Evolutionary conservation across 2,888 invertebrate genomes (phyloP), one percentile per base, ranked within the genome.

Genomic region (Brachylomia viminalis): DNA sequence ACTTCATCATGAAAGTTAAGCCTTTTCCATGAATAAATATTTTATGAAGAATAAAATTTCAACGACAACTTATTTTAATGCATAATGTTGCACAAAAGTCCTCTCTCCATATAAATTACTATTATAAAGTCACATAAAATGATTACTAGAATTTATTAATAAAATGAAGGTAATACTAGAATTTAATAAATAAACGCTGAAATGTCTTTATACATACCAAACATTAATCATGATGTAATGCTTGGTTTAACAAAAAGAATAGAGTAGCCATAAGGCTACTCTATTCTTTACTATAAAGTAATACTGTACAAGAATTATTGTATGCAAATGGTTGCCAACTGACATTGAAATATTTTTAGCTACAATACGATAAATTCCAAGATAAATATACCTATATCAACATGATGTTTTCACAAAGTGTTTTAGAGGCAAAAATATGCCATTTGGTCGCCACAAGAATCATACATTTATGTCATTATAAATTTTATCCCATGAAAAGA

Each of bases 241-340:
- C 61, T 67, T 75, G 42, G 27, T 42, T 61, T 49, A 67, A 56
- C 75, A 82, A 82, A 79, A 42, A 82, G 27, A 81, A 79, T 54
- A 54, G 2, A 71, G 15, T 54, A n/a, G n/a, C 42, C 5, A 17
- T 8, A n/a, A n/a, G n/a, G n/a, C n/a, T n/a, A n/a, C n/a, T n/a
- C n/a, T n/a, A n/a, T n/a, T n/a, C n/a, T n/a, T n/a, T n/a, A n/a
- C n/a, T n/a, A n/a, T n/a, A 0, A n/a, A 38, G 5, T 49, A 59
- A n/a, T 30, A 47, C 5, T 10, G 27, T 4, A 56, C 15, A 47
- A 54, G n/a, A 76, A 76, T 38, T 61, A 54, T 47, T 17, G 38
- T 30, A 10, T 47, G 11, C 0, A 15, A 30, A 20, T n/a, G 30
- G 5, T 38, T 13, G 20, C 20, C 65, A 47, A 27, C 6, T 13